A percentile compares a stretch with the other conserved stretches of the same genome.
phyloP scores from a whole-genome alignment of 53 echinoderm and acorn worm genomes.

The Luidia sarsii region DNA sequence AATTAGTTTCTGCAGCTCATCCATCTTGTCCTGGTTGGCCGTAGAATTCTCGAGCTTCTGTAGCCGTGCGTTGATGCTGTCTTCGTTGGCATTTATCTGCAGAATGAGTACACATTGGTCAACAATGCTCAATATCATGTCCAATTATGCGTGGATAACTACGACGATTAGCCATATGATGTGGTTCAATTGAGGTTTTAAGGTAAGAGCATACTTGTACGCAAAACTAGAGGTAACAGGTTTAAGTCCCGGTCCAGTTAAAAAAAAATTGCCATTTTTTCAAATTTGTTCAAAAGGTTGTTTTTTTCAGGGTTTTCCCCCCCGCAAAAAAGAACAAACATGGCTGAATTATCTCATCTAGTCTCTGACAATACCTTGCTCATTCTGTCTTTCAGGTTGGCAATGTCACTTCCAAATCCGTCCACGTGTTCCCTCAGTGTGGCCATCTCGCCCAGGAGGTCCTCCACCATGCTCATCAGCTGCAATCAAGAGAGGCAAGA shows the following conservation, averaged over 20 bases:
- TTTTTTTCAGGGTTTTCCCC: too few species aligned
- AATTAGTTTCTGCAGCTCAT: conserved; percentile 78
- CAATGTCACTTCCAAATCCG: conserved; percentile 63
- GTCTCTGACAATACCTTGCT: conserved; percentile 89
- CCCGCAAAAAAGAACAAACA: too few species aligned
- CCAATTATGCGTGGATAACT: background rate
- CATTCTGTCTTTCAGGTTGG: conserved; percentile 64
- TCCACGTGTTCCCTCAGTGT: conserved; percentile 58
- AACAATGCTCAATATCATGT: background rate
- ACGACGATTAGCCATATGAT: too few species aligned
- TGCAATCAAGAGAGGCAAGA: conserved; percentile 33
- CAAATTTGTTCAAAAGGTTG: too few species aligned
- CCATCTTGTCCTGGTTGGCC: conserved; percentile 73
- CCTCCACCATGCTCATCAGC: conserved; percentile 96
- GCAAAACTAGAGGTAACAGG: too few species aligned
- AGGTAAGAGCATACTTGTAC: too few species aligned
- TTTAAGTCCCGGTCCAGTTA: too few species aligned
- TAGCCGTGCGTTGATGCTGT: conserved; percentile 71
- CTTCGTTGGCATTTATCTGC: conserved; percentile 61
- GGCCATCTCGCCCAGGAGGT: conserved; percentile 68
- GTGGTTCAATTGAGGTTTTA: too few species aligned
- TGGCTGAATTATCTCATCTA: too few species aligned
- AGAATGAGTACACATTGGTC: too few species aligned
- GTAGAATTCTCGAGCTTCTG: conserved; percentile 72
- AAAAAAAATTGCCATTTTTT: too few species aligned